A percentile compares a stretch with the other conserved stretches of the same genome.
Conservation (phyloP, 2,797 vertebrate species). For the Enteromius unitaeniatus region DNA sequence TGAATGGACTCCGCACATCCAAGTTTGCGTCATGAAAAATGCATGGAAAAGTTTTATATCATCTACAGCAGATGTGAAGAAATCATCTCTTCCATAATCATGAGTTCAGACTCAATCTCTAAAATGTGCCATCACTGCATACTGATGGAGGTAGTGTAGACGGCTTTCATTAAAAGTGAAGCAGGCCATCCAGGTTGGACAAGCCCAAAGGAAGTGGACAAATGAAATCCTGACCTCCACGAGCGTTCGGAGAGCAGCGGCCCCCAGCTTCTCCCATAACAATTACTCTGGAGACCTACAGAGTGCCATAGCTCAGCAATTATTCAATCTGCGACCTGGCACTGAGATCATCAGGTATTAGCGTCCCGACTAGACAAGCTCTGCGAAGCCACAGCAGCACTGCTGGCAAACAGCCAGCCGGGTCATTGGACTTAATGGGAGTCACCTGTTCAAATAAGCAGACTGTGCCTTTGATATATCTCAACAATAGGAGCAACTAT, state of each 20-base stretch:
- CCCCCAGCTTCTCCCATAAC: conserved; percentile 63
- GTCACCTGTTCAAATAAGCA: conserved; percentile 85
- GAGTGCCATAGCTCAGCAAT: conserved; percentile 61
- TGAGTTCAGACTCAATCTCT: conserved; percentile 43
- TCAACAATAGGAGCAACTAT: conserved; percentile 73
- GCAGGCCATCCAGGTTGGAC: conserved; percentile 45
- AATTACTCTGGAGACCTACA: conserved; percentile 64
- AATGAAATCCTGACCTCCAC: conserved; percentile 69
- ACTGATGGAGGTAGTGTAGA: conserved; percentile 23
- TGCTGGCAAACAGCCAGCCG: conserved; percentile 69
- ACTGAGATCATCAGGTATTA: conserved; percentile 56
- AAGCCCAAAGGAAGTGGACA: conserved; percentile 65
- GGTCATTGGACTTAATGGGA: conserved; percentile 76
- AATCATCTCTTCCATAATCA: conserved; percentile 53
- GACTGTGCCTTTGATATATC: conserved; percentile 76
- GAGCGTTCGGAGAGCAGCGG: conserved; percentile 57
- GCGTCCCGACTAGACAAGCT: conserved; percentile 49
- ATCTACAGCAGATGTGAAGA: conserved; percentile 34
- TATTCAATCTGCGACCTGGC: conserved; percentile 62
- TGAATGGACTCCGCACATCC: background rate
- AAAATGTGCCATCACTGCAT: conserved; percentile 55
- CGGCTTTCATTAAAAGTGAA: conserved; percentile 59
- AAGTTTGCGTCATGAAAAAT: conserved; percentile 28
- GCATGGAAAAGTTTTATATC: conserved; percentile 15
- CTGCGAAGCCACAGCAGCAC: conserved; percentile 54